Base-by-base conservation (phyloP, 23 tunicate genomes). In the Trididemnum clinides region DNA sequence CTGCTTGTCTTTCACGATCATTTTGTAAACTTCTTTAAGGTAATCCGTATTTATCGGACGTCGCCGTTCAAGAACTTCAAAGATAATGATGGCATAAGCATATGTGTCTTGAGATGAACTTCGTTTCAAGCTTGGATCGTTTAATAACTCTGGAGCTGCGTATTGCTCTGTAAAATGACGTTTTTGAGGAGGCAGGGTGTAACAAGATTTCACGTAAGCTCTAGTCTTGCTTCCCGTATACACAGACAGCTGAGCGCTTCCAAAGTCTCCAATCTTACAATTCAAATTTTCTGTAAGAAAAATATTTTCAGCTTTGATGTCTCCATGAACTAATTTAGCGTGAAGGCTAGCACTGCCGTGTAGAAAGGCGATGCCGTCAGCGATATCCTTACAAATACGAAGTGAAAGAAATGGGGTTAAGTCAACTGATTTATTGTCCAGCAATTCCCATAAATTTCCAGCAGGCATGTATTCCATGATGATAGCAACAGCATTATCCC, bases 211-310 rank as follows among this genome's bases (percentile, higher is more conserved):
- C 28, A n/a, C 7, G 7, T 25, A 18, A 2, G 65, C 83, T 10
- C 66, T 50, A 1, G 80, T 19, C 2, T 7, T 74, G 19, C 21
- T 23, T 51, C 37, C 28, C 2, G 65, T 26, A 39, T 30, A 51
- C 22, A 28, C 10, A 2, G 37, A 50, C 35, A 78, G 28, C 19
- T 28, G 5, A 5, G 36, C 83, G 21, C 39, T 36, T 28, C 83
- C 65, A 51, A 78, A 78, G 27, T 78, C 83, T 27, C 29, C 37
- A 27, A 78, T 51, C 31, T 78, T 78, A 29, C 83, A 78, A 26
- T 26, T 33, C 7, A 78, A 25, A 29, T 78, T 34, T 19, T 51
- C 35, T 4, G 65, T 50, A 2, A 78, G n/a, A 12, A 78, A 38
- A 51, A 78, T 51, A 23, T 78, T 78, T 51, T 51, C 83, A 3